Evolutionary conservation across 1,140 invertebrate genomes (phyloP).

Genomic region (Rhagoletis zephyria): DNA sequence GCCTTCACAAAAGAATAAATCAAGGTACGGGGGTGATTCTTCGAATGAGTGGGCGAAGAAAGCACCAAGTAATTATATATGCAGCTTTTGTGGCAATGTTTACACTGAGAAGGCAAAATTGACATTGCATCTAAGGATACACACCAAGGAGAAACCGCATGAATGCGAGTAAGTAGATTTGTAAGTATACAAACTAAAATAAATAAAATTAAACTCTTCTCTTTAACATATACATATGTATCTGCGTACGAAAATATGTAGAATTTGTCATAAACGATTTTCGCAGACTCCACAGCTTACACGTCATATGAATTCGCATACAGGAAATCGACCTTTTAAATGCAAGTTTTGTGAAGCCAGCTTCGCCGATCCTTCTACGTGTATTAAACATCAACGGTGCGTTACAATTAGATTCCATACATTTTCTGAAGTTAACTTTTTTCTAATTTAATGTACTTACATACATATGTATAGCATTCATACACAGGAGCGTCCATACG

Average conservation of each 20-base stretch:
- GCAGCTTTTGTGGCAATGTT: constrained; percentile 63
- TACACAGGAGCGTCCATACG: constrained; percentile 68
- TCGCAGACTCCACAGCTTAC: constrained; percentile 65
- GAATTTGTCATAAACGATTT: constrained; percentile 70
- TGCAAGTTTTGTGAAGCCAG: constrained; percentile 78
- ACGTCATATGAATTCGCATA: constrained; percentile 70
- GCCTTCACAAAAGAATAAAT: constrained; percentile 31
- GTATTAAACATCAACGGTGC: constrained; percentile 77
- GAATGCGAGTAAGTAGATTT: constrained; percentile 68
- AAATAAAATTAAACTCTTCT: neutral
- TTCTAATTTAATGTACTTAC: neutral
- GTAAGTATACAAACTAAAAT: neutral
- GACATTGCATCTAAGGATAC: constrained; percentile 63
- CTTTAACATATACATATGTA: constrained; percentile 3
- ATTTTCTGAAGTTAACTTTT: neutral
- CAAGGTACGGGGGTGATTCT: constrained; percentile 39
- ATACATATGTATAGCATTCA: constrained; percentile 62
- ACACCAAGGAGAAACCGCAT: constrained; percentile 65
- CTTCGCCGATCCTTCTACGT: constrained; percentile 78
- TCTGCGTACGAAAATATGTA: constrained; percentile 25
- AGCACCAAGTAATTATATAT: constrained; percentile 57
- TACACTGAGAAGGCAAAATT: constrained; percentile 63
- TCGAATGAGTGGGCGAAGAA: neutral
- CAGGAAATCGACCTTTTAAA: constrained; percentile 67
- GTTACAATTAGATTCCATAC: neutral